phyloP scores from a whole-genome alignment of 2,888 invertebrate genomes.

The Idaea dimidiata region DNA sequence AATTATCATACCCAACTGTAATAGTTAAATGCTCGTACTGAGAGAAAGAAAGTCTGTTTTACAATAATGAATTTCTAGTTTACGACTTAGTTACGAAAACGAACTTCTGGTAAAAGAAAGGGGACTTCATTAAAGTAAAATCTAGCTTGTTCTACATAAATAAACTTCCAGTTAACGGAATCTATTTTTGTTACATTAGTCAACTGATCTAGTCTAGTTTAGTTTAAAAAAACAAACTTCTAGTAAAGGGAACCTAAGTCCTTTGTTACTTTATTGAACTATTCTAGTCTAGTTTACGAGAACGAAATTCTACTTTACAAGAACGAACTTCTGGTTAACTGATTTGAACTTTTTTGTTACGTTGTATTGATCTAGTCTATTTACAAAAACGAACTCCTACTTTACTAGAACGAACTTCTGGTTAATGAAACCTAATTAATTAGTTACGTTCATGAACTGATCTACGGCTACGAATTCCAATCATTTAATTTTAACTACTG shows the following conservation, averaged over 20 bases:
- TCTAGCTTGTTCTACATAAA: not conserved
- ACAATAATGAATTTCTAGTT: not conserved
- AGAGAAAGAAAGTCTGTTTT: too few species aligned
- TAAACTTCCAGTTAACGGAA: not conserved
- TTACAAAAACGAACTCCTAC: not conserved
- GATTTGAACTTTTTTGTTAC: not conserved
- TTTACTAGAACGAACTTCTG: not conserved
- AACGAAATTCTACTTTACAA: not conserved
- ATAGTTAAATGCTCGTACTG: too few species aligned
- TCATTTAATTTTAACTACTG: too few species aligned
- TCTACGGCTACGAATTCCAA: too few species aligned
- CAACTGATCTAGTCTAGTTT: too few species aligned
- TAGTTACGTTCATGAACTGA: not conserved
- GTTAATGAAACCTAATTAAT: not conserved
- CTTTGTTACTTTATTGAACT: not conserved
- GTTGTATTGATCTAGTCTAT: not conserved
- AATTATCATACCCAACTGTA: too few species aligned
- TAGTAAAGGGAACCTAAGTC: not conserved
- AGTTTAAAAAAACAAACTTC: not conserved
- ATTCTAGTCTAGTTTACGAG: too few species aligned
- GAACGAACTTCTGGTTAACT: not conserved
- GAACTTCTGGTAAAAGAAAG: not conserved
- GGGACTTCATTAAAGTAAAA: too few species aligned
- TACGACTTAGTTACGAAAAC: not conserved
- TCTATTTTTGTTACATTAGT: not conserved